Percentiles rank a stretch among this genome's conserved stretches.
Evolutionary conservation across 2,113 vertebrate species (phyloP).

Genomic region (Perccottus glenii): DNA sequence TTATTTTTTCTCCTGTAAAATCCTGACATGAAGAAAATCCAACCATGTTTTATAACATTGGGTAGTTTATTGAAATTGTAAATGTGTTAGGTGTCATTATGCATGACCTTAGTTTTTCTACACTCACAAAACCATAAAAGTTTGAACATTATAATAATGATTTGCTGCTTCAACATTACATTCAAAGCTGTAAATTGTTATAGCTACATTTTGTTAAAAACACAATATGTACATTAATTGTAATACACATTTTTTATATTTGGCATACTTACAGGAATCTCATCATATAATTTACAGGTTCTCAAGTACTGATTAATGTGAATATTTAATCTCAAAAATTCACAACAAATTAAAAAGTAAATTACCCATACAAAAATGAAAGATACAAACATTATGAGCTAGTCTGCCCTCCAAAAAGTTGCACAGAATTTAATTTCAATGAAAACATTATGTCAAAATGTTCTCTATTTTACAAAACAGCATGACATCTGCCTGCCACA

Average conservation of each 20-base stretch:
- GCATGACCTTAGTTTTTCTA: slow-evolving; percentile 87
- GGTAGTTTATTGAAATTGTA: slow-evolving; percentile 81
- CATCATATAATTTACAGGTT: slow-evolving; percentile 91
- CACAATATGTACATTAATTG: slow-evolving; percentile 97
- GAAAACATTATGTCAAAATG: slow-evolving; percentile 60
- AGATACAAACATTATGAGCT: slow-evolving; percentile 77
- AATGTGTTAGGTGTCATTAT: slow-evolving; percentile 84
- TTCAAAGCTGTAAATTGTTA: slow-evolving; percentile 99
- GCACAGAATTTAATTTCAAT: slow-evolving; percentile 61
- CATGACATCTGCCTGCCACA: slow-evolving; percentile 43
- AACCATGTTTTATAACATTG: slow-evolving; percentile 74
- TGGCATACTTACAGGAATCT: slow-evolving; percentile 99
- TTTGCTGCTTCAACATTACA: slow-evolving; percentile 98
- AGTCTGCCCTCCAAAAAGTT: slow-evolving; percentile 42
- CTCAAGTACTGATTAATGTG: slow-evolving; percentile 90
- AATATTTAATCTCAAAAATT: slow-evolving; percentile 75
- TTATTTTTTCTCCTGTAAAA: no score
- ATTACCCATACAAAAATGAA: slow-evolving; percentile 68
- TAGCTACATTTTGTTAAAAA: slow-evolving; percentile 99
- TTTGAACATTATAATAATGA: slow-evolving; percentile 96
- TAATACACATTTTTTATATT: slow-evolving; percentile 98
- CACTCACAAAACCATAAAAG: slow-evolving; percentile 97
- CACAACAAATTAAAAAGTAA: slow-evolving; percentile 71
- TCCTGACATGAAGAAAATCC: slow-evolving; percentile 37
- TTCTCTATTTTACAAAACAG: slow-evolving; percentile 56